Evolutionary conservation across 1,140 invertebrate species (phyloP).

Genomic region (Proales similis): DNA sequence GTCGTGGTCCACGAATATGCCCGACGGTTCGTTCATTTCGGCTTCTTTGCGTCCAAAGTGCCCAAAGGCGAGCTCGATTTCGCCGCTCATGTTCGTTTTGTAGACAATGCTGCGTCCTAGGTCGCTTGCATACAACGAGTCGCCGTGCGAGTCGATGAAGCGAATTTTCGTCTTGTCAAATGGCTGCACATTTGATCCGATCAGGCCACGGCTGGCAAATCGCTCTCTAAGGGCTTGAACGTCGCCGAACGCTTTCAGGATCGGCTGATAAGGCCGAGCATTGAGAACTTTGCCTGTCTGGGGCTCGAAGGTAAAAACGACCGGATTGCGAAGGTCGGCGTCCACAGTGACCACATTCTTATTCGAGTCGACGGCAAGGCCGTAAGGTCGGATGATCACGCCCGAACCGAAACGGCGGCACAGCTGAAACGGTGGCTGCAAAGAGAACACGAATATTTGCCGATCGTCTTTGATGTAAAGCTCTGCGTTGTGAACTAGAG

Average conservation of each 20-base stretch:
- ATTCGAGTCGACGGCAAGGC: conserved; percentile 7
- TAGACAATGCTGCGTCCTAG: conserved; percentile 27
- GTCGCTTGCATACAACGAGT: conserved; percentile 31
- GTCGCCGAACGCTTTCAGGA: conserved; percentile 2
- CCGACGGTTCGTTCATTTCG: conserved; percentile 20
- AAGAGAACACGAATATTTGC: conserved; percentile 32
- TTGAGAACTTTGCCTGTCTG: neutral
- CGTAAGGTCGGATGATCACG: conserved; percentile 8
- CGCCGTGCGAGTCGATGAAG: conserved; percentile 1
- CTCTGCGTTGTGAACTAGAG: neutral
- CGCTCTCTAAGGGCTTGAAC: neutral
- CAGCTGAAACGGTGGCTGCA: conserved; percentile 9
- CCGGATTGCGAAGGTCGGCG: conserved; percentile 4
- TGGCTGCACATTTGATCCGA: neutral
- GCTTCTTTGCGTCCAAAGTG: conserved; percentile 1
- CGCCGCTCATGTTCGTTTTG: conserved; percentile 12
- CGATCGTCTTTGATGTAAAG: conserved; percentile 30
- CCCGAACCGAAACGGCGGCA: conserved; percentile 4
- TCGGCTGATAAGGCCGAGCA: neutral
- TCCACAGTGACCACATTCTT: conserved; percentile 12
- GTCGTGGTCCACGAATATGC: conserved; percentile 22
- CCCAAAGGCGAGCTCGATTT: conserved; percentile 28
- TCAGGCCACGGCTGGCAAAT: neutral
- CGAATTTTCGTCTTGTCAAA: conserved; percentile 32
- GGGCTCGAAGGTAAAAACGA: conserved; percentile 6